Conservation (phyloP, 2,797 vertebrate species). For the Streptopelia turtur region DNA sequence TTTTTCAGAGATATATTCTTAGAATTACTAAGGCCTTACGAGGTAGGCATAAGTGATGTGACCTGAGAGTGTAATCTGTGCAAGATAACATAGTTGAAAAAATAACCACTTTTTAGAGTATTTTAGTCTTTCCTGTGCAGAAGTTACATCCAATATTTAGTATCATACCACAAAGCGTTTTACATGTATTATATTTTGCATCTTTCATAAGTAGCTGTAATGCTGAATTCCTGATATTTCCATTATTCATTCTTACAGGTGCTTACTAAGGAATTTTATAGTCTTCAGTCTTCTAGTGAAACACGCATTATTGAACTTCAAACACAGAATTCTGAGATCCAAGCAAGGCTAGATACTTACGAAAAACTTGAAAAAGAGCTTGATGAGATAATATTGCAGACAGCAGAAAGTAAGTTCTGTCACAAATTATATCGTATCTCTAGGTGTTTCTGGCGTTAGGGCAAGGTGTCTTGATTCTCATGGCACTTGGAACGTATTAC, state of each 20-base stretch:
- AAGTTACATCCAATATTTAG: neutral
- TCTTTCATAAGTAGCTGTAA: neutral
- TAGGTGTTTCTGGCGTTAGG: neutral
- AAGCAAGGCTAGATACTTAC: constrained; percentile 88
- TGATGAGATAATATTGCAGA: constrained; percentile 95
- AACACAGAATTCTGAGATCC: constrained; percentile 88
- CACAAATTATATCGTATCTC: neutral
- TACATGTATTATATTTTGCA: neutral
- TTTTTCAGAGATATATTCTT: neutral
- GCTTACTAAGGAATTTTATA: constrained; percentile 96
- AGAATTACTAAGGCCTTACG: neutral
- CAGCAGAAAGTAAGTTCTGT: constrained; percentile 90
- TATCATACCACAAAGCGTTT: neutral
- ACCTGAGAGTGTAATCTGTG: neutral
- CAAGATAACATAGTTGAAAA: neutral
- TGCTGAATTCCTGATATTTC: neutral
- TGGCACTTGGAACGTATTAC: neutral
- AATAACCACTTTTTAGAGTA: neutral
- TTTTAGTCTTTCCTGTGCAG: neutral
- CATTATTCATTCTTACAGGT: constrained; percentile 80
- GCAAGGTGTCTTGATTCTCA: neutral
- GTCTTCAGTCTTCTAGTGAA: constrained; percentile 92
- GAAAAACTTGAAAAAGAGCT: constrained; percentile 94
- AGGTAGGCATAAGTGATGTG: neutral
- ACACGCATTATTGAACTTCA: constrained; percentile 89